Base-by-base conservation (phyloP, 2,113 vertebrate genomes). In the Pygoscelis adeliae region DNA sequence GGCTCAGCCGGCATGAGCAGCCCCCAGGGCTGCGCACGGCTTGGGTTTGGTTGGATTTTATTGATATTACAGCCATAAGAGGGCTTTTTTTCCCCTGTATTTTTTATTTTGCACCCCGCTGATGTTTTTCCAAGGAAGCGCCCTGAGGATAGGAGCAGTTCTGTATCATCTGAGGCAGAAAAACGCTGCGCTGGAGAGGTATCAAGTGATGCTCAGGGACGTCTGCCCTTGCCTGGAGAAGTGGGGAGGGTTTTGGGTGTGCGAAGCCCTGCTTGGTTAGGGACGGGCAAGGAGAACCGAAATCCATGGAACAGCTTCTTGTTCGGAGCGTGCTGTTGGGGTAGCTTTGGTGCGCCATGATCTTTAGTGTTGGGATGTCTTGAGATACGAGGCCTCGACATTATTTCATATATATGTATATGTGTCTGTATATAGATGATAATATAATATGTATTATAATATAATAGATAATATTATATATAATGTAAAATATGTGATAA, bases 11-110 rank as follows among this genome's bases (percentile, higher is more conserved):
- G 6, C 13, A 5, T 4, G 23, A 61, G 38, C 40, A 63, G 32
- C 34, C 23, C 47, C 29, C 2, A 7, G 8, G n/a, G 20, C 17
- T 55, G 4, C 1, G 7, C 16, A 14, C 3, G 1, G 5, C 22
- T 16, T 40, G 15, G 22, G 2, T 4, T 91, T 38, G 8, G 13
- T 38, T 86, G 56, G 26, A 8, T 71, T 69, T 50, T 30, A 15
- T 26, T 56, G 42, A 46, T 58, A 14, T 65, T 65, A 6, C 18
- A 76, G 22, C 25, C 12, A 0, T 15, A 73, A 36, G 42, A 65
- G 22, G 21, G 5, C 1, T 7, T 5, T 70, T 70, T 61, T 62
- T 14, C 3, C 10, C 17, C 18, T 69, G 2, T 30, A 20, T 38
- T 52, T 73, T 82, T 49, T 30, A 5, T 74, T 76, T 55, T 42